A percentile compares a stretch with the other conserved stretches of the same genome.
These are phyloP conservation scores for Cataglyphis cursor DNA, from an alignment of 2,888 invertebrate species.

Conservation along the genomic window DNA sequence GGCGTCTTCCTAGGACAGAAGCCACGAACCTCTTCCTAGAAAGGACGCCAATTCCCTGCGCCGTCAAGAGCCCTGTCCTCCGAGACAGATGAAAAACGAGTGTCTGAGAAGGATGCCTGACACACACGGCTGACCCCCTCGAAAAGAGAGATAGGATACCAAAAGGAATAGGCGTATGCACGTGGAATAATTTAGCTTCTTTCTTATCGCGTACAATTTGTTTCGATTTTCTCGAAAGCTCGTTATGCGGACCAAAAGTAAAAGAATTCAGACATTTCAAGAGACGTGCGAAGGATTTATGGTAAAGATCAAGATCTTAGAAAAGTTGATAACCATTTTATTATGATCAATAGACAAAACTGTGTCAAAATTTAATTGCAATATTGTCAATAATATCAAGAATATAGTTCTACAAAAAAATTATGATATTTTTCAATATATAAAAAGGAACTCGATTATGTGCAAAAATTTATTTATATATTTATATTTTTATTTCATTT, in stretches of 20 bases:
- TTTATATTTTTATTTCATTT: neutral
- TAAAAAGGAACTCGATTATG: too few relatives aligned
- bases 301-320: too few relatives aligned
- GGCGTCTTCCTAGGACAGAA: constrained; percentile 64
- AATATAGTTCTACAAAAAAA: neutral
- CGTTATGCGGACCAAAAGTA: neutral
- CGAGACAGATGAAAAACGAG: constrained; percentile 77
- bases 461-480: too few relatives aligned
- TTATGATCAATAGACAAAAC: neutral
- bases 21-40: constrained; percentile 59
- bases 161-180: constrained; percentile 61
- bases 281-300: neutral
- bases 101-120: constrained; percentile 57
- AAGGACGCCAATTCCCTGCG: constrained; percentile 72
- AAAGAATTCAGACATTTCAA: neutral
- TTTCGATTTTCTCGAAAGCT: constrained; percentile 30
- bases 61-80: constrained; percentile 71
- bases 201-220: constrained; percentile 34
- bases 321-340: neutral
- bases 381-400: neutral
- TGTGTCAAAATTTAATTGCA: too few relatives aligned
- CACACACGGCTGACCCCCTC: constrained; percentile 62
- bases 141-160: constrained; percentile 59
- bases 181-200: constrained; percentile 62
- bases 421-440: too few relatives aligned